Evolutionary conservation across 1,140 invertebrate genomes (phyloP), one percentile per base, ranked within the genome.

Genomic region (Macrosteles quadrilineatus): DNA sequence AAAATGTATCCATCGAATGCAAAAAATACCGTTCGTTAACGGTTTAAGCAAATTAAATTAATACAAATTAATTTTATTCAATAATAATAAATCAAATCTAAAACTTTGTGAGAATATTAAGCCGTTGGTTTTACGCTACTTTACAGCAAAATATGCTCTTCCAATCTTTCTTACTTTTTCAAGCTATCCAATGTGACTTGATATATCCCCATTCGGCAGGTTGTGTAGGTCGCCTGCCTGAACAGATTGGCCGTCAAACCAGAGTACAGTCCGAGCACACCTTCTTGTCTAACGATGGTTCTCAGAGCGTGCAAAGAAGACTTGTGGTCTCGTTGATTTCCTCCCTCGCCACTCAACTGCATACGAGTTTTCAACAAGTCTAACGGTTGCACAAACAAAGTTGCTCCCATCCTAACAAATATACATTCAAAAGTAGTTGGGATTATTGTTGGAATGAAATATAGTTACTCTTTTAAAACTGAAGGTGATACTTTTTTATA

Each of bases 141-240:
- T n/a, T n/a, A n/a, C n/a, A n/a, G n/a, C n/a, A n/a, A n/a, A n/a
- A n/a, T n/a, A n/a, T n/a, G n/a, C n/a, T n/a, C n/a, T n/a, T n/a
- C n/a, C n/a, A n/a, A n/a, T 66, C 17, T 25, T 30, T 1, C 53
- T 70, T 71, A 74, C 74, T 45, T 77, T 76, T 45, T 75, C 71
- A 85, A 83, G 57, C 78, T 77, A 68, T 90, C 88, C 70, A 88
- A 85, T n/a, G 89, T 75, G 43, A 82, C 81, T 72, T 89, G 83
- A 77, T 88, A 93, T 70, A 89, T 84, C 1, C 91, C 91, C 65
- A 93, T 81, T 68, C 91, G 80, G 1, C 84, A 84, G 0, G 89
- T 91, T 0, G 91, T 91, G 71, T 92, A 92, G 0, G 88, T 87
- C 0, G 89, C 87, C 78, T 92, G 91, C 27, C 91, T 78, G 12